Base-by-base conservation (phyloP, 2,888 invertebrate genomes). In the Malacosoma neustria region DNA sequence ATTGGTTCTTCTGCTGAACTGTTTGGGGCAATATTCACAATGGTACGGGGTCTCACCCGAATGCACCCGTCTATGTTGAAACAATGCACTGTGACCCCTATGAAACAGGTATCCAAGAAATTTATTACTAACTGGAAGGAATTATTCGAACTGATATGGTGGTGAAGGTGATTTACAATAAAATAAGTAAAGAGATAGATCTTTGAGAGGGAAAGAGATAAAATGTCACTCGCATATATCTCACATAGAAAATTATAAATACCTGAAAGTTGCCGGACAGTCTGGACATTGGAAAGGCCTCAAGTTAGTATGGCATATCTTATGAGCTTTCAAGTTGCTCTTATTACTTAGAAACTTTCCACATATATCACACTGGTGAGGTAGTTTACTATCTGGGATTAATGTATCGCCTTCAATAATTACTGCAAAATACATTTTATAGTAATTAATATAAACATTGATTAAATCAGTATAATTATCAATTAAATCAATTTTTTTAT, bases 11-110 rank as follows among this genome's bases (percentile, higher is more conserved):
- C 84, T 48, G 14, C 74, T 61, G 48, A 85, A 85, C 55, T 69
- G 67, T 33, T 84, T 82, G 1, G 84, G 73, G 34, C 85, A 85
- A 45, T 72, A 85, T 34, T 81, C 77, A 47, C 85, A 85, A 49
- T 81, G 80, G 57, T 79, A 85, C 0, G 85, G 80, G 0, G 73
- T 79, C 48, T 79, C 82, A 0, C 79, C 75, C 0, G 76, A 67
- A 38, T 85, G 85, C 0, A 73, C 55, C 32, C 69, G 72, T 42
- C 62, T 75, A 45, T 85, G 85, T 43, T 82, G 85, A 40, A 74
- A 82, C 14, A 85, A 42, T 1, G 81, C 84, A 32, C 85, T 85
- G 61, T 85, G 74, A 1, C 80, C 85, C 51, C 85, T 85, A 63
- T 0, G 52, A n/a, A n/a, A n/a, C n/a, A n/a, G n/a, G n/a, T n/a